These are phyloP conservation scores for Eristalis tenax DNA, from an alignment of 2,888 invertebrate genomes.

Conservation along the genomic window DNA sequence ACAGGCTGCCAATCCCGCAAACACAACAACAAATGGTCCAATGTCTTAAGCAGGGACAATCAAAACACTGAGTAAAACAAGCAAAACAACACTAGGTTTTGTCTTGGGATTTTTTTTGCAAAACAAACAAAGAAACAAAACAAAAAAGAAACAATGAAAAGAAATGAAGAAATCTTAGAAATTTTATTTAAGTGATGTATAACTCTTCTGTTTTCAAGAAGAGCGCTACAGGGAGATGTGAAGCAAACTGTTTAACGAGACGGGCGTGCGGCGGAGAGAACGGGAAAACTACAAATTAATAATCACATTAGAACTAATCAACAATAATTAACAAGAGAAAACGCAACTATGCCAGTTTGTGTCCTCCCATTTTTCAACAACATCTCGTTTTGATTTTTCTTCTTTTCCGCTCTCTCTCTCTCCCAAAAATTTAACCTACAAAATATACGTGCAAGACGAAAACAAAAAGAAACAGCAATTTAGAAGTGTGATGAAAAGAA, in stretches of 20 bases:
- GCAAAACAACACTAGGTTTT: slow-evolving; percentile 42
- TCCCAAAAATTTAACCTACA: neutral
- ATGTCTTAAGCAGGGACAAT: slow-evolving; percentile 76
- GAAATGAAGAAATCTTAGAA: slow-evolving; percentile 36
- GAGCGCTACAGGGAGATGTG: slow-evolving; percentile 23
- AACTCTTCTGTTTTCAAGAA: slow-evolving; percentile 48
- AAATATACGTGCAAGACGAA: slow-evolving; percentile 27
- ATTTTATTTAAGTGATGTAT: slow-evolving; percentile 40
- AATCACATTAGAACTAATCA: slow-evolving; percentile 32
- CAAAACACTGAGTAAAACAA: neutral
- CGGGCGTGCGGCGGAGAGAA: slow-evolving; percentile 6
- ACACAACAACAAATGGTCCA: slow-evolving; percentile 78
- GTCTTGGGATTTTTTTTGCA: slow-evolving; percentile 52
- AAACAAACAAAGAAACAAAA: neutral
- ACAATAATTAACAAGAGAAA: slow-evolving; percentile 29
- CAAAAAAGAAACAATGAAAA: neutral
- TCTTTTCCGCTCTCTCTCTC: neutral
- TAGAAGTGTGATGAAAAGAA: neutral
- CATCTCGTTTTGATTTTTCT: neutral
- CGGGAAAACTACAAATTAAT: slow-evolving; percentile 23
- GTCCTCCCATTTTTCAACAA: slow-evolving; percentile 8
- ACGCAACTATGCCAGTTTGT: slow-evolving; percentile 10
- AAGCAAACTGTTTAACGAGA: slow-evolving; percentile 36
- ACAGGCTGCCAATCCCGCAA: slow-evolving; percentile 71
- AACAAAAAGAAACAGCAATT: neutral